Evolutionary conservation across 2,888 invertebrate genomes (phyloP).

Genomic region (Tipula vernalis): DNA sequence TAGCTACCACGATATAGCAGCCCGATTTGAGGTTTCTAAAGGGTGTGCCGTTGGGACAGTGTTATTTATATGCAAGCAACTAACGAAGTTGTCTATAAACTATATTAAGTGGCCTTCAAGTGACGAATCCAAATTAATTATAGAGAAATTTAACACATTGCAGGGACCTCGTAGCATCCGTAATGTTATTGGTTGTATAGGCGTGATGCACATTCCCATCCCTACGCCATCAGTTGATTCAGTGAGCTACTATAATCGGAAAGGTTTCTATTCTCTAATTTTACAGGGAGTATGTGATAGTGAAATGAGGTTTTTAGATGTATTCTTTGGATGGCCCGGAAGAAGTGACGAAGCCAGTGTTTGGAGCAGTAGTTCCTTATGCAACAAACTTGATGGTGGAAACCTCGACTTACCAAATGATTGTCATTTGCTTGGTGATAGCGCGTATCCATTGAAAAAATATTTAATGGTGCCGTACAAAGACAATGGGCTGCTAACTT

Average conservation of each 20-base stretch:
- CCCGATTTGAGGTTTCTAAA: not conserved
- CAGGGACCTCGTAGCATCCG: not conserved
- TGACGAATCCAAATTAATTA: not conserved
- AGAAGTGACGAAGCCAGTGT: not conserved
- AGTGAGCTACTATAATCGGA: not conserved
- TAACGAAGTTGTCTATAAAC: not conserved
- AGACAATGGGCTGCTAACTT: not conserved
- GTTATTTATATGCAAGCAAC: not conserved
- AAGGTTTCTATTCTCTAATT: not conserved
- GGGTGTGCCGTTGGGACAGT: not conserved
- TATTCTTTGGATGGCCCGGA: slow-evolving; percentile 9
- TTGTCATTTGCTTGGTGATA: slow-evolving; percentile 6
- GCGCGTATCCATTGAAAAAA: not conserved
- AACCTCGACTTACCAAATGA: not conserved
- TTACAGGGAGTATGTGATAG: slow-evolving; percentile 13
- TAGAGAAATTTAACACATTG: not conserved
- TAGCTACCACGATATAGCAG: not conserved
- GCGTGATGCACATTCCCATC: slow-evolving; percentile 6
- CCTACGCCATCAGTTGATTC: not conserved
- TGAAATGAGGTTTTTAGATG: not conserved
- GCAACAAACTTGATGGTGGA: not conserved
- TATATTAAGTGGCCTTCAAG: not conserved
- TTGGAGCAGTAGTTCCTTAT: not conserved
- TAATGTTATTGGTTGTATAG: not conserved
- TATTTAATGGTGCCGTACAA: too few relatives aligned